Percentiles rank a stretch among this genome's conserved stretches.
phyloP scores from a whole-genome alignment of 2,888 invertebrate species.

The Callosobruchus maculatus region DNA sequence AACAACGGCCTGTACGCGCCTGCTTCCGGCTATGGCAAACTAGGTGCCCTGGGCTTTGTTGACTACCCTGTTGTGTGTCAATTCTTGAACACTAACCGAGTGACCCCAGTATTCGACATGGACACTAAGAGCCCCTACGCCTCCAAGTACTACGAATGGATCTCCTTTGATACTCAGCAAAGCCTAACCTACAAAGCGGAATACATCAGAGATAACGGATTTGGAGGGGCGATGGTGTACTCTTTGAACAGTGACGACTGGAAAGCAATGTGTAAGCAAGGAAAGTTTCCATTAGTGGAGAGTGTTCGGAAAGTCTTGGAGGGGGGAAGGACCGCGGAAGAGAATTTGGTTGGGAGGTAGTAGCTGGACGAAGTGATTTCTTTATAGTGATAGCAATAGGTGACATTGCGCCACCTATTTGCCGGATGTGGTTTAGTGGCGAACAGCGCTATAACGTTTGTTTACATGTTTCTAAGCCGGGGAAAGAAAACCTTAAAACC shows the following conservation, averaged over 20 bases:
- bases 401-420: no score
- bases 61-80: conserved; percentile 67
- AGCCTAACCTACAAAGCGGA: conserved; percentile 69
- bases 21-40: conserved; percentile 62
- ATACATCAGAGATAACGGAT: conserved; percentile 47
- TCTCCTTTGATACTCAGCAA: conserved; percentile 72
- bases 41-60: conserved; percentile 68
- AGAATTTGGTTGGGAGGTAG: not conserved
- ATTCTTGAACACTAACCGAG: conserved; percentile 57
- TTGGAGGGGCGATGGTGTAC: conserved; percentile 82
- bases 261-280: conserved; percentile 54
- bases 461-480: no score
- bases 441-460: no score
- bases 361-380: not conserved
- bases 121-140: conserved; percentile 76
- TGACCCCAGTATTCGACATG: conserved; percentile 60
- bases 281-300: conserved; percentile 25
- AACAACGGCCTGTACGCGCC: conserved; percentile 71
- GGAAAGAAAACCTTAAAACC: no score
- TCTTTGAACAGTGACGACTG: conserved; percentile 80
- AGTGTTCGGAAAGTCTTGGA: conserved; percentile 23
- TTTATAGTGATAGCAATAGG: no score
- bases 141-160: conserved; percentile 69
- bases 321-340: not conserved
- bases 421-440: no score